These are phyloP conservation scores for Spicauda simplicius DNA, from an alignment of 2,888 invertebrate species.

Conservation along the genomic window DNA sequence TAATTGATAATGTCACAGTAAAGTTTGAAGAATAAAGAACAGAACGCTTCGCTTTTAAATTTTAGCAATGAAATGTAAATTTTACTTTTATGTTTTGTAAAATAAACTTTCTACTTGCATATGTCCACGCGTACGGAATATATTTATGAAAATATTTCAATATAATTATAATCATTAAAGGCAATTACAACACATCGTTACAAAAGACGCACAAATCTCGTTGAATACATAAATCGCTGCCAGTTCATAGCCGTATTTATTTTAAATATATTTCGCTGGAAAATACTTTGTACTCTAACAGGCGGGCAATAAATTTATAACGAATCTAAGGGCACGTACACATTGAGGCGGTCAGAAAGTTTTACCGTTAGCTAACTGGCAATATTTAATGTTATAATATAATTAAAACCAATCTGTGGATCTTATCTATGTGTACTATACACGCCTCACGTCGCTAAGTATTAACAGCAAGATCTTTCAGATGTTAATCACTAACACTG, in stretches of 20 bases:
- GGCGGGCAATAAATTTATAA: conserved; percentile 45
- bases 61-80: conserved; percentile 11
- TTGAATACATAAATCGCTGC: conserved; percentile 22
- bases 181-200: conserved; percentile 13
- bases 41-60: conserved; percentile 26
- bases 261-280: conserved; percentile 42
- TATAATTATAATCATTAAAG: conserved; percentile 11
- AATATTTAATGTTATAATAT: no score
- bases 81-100: not conserved
- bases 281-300: conserved; percentile 52
- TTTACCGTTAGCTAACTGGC: no score
- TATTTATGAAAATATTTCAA: conserved; percentile 14
- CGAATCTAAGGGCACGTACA: conserved; percentile 31
- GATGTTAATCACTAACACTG: no score
- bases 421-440: no score
- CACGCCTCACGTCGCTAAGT: no score
- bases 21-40: conserved; percentile 28
- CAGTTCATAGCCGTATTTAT: conserved; percentile 35
- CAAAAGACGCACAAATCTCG: conserved; percentile 1
- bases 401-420: no score
- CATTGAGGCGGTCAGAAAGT: no score
- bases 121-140: conserved; percentile 7
- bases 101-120: not conserved
- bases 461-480: no score
- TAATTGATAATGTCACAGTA: conserved; percentile 27